phyloP scores from a whole-genome alignment of 2,888 invertebrate genomes.

The Rhagonycha lutea region DNA sequence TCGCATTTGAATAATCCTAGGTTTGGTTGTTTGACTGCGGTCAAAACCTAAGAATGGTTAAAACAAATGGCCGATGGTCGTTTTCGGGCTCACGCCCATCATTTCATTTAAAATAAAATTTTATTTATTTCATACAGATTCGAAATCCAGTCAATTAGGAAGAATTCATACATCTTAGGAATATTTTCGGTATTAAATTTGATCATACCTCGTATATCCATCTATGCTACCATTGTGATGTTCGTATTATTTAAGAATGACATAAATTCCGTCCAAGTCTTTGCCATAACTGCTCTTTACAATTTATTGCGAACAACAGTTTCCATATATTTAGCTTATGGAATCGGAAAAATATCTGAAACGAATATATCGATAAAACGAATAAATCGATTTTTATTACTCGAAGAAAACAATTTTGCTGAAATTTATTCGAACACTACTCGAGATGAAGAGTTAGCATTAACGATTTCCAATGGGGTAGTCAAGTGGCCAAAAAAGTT shows the following conservation, averaged over 20 bases:
- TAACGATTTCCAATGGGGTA: background rate
- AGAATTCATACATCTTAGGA: constrained; percentile 61
- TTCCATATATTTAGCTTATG: constrained; percentile 73
- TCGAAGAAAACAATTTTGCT: constrained; percentile 54
- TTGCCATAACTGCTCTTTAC: constrained; percentile 73
- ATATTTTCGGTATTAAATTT: constrained; percentile 64
- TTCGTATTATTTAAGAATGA: constrained; percentile 64
- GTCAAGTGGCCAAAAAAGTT: background rate
- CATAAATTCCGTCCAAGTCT: constrained; percentile 72
- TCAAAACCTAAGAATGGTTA: too few relatives aligned
- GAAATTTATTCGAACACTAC: background rate
- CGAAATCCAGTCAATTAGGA: constrained; percentile 54
- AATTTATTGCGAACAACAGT: constrained; percentile 73
- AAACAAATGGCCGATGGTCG: too few relatives aligned
- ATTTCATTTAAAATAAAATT: too few relatives aligned
- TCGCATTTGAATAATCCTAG: too few relatives aligned
- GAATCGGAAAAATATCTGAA: constrained; percentile 67
- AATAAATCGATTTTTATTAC: constrained; percentile 64
- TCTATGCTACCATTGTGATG: constrained; percentile 68
- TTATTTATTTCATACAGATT: constrained; percentile 44
- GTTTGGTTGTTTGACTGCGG: too few relatives aligned
- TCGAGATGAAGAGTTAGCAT: background rate
- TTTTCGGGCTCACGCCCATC: too few relatives aligned
- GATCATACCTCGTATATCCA: constrained; percentile 70
- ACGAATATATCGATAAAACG: constrained; percentile 63